phyloP scores from a whole-genome alignment of 2,888 invertebrate species.

The Drosophila mimica region DNA sequence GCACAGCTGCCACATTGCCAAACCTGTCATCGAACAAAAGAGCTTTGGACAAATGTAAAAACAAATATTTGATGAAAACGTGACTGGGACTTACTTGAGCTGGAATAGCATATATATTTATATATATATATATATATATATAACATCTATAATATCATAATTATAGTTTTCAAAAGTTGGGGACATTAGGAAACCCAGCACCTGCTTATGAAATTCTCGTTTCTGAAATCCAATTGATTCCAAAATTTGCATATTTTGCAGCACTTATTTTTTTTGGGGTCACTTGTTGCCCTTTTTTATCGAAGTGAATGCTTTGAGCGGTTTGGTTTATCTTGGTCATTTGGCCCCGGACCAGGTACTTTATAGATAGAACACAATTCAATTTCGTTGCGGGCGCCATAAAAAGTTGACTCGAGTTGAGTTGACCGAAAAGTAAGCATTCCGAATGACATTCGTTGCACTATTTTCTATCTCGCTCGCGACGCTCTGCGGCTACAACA shows the following conservation, averaged over 20 bases:
- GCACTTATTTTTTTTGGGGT: not conserved
- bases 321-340: slow-evolving; percentile 32
- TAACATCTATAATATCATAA: not conserved
- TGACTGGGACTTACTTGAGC: not conserved
- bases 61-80: not conserved
- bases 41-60: not conserved
- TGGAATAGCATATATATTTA: not conserved
- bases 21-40: not conserved
- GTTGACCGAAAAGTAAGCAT: slow-evolving; percentile 56
- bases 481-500: slow-evolving; percentile 16
- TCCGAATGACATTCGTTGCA: slow-evolving; percentile 77
- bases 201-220: not conserved
- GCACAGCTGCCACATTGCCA: not conserved
- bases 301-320: slow-evolving; percentile 17
- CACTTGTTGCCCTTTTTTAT: slow-evolving; percentile 24
- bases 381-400: slow-evolving; percentile 66
- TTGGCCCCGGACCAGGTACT: slow-evolving; percentile 40
- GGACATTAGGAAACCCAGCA: not conserved
- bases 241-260: not conserved
- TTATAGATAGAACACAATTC: slow-evolving; percentile 55
- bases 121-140: not conserved
- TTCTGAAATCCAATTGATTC: not conserved
- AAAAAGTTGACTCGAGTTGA: slow-evolving; percentile 42
- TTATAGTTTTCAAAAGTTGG: not conserved
- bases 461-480: slow-evolving; percentile 58